Base-by-base conservation (phyloP, 2,113 vertebrate genomes). In the Ptyas mucosa region DNA sequence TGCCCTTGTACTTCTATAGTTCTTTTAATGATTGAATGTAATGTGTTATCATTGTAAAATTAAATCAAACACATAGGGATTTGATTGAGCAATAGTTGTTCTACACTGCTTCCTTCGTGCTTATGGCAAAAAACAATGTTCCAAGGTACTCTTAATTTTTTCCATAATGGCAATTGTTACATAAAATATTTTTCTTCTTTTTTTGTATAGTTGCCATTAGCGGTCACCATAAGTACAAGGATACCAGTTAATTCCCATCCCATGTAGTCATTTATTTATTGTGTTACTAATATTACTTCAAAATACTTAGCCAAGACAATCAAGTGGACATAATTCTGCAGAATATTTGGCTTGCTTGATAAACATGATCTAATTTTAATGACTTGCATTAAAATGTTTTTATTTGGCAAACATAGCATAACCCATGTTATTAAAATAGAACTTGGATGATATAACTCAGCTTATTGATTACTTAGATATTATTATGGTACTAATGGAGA, bases 1-100 rank as follows among this genome's bases (percentile, higher is more conserved):
- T 96, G 96, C 96, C 95, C 96, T 87, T 93, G 49, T 23, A 24
- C 5, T 69, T 93, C 94, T 86, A 94, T 92, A 91, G 93, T 93
- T 95, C 93, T 94, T 95, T 94, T 93, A 95, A 96, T 96, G 96
- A 96, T 95, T 93, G 93, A 94, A 92, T 95, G 95, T 95, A 95
- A 93, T 89, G 88, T 93, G 95, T 95, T 91, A 93, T 95, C 94
- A 93, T 92, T 95, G 87, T 93, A 55, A 91, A 95, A 94, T 91
- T 95, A 91, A 93, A 94, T 94, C 90, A 95, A 91, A 95, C 95
- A 94, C 96, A 92, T 95, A 94, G 96, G 96, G 95, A 96, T 93
- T 93, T 89, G 94, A 96, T 96, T 96, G 95, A 94, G 87, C 93
- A 85, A 96, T 96, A 95, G 87, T 93, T 93, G 96, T 90, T 95